These are phyloP conservation scores for Caenorhabditis sulstoni DNA, from an alignment of 2,888 invertebrate genomes.

Conservation along the genomic window DNA sequence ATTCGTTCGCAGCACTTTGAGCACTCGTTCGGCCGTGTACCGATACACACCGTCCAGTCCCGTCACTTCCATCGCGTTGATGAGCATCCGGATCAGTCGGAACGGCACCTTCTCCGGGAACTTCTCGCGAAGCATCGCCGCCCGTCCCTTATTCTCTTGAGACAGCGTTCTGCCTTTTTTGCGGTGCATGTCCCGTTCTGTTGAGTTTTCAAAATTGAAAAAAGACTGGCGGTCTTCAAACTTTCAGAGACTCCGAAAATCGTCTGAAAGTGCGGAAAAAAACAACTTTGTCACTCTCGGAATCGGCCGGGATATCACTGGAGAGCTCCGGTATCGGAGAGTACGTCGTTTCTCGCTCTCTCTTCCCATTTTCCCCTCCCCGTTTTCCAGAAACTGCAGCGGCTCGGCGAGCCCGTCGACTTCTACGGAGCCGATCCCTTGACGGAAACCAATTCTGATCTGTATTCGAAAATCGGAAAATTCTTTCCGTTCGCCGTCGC, in stretches of 20 bases:
- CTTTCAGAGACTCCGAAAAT: no score
- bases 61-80: constrained; percentile 91
- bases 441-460: constrained; percentile 32
- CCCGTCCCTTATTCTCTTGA: no score
- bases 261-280: neutral
- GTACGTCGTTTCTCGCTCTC: neutral
- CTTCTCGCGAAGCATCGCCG: constrained; percentile 98
- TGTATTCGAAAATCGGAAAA: constrained; percentile 38
- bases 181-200: no score
- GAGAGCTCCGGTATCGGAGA: constrained; percentile 31
- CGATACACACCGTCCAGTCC: constrained; percentile 98
- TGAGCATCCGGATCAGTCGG: constrained; percentile 96
- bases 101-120: constrained; percentile 99
- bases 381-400: constrained; percentile 40
- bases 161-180: no score
- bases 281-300: constrained; percentile 48
- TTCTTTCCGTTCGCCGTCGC: constrained; percentile 48
- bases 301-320: constrained; percentile 50
- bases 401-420: constrained; percentile 19
- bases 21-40: constrained; percentile 96
- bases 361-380: neutral
- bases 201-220: no score
- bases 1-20: constrained; percentile 84
- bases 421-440: constrained; percentile 33
- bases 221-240: no score